Percentiles rank a stretch among this genome's conserved stretches.
These are phyloP conservation scores for Corythornis cristatus DNA, from an alignment of 2,113 vertebrate genomes.

Conservation along the genomic window DNA sequence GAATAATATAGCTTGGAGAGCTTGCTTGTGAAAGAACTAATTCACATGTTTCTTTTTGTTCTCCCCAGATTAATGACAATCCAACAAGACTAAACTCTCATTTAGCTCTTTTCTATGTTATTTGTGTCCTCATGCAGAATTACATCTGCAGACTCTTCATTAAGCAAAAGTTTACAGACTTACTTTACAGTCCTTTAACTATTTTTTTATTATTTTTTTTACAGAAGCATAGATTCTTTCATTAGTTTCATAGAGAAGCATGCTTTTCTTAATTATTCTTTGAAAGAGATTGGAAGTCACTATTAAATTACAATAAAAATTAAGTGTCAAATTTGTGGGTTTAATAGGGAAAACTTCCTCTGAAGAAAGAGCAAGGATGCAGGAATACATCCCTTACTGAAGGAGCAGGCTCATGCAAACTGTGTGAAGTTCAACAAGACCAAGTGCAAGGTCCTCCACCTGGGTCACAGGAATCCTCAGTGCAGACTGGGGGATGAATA, in stretches of 20 bases:
- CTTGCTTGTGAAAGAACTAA: neutral
- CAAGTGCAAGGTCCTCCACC: neutral
- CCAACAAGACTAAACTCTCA: neutral
- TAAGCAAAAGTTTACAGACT: neutral
- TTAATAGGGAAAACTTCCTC: neutral
- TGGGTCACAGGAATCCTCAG: neutral
- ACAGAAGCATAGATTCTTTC: neutral
- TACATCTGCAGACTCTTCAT: neutral
- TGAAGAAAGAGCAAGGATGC: neutral
- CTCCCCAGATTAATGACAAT: neutral
- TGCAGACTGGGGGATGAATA: neutral
- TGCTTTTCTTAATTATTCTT: neutral
- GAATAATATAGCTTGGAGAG: neutral
- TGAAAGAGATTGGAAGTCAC: neutral
- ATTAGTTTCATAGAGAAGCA: neutral
- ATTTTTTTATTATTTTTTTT: neutral
- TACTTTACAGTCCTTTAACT: neutral
- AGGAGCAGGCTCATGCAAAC: fast-evolving
- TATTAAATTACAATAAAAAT: neutral
- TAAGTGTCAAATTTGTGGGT: neutral
- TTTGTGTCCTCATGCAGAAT: neutral
- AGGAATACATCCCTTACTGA: neutral
- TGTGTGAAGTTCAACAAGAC: neutral
- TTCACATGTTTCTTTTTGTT: neutral
- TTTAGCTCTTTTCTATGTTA: neutral